These are phyloP conservation scores for Cryptus viduatorius DNA, from an alignment of 2,888 invertebrate species.

Conservation along the genomic window DNA sequence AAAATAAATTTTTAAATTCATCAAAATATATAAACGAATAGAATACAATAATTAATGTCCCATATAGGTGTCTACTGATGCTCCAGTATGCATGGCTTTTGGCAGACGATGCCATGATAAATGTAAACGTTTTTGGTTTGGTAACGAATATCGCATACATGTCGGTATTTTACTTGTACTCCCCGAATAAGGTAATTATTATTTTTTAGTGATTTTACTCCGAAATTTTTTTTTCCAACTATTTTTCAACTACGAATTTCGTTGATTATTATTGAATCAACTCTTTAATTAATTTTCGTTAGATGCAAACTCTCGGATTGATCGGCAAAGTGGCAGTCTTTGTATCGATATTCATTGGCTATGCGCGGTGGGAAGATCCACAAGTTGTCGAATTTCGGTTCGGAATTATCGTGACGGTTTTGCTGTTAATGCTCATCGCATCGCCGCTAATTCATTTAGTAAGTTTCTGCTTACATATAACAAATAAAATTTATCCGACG, in stretches of 20 bases:
- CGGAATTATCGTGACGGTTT: constrained; percentile 89
- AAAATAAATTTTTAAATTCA: no score
- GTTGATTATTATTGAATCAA: constrained; percentile 41
- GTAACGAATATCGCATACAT: constrained; percentile 90
- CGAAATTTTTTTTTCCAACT: neutral
- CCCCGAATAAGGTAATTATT: constrained; percentile 84
- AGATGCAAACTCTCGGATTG: constrained; percentile 74
- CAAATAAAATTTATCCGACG: neutral
- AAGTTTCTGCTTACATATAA: constrained; percentile 79
- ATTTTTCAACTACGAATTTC: neutral
- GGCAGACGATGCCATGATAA: constrained; percentile 91
- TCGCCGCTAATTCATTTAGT: constrained; percentile 90
- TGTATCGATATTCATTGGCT: constrained; percentile 87
- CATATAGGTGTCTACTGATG: constrained; percentile 90
- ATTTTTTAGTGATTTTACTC: constrained; percentile 16
- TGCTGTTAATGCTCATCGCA: constrained; percentile 89
- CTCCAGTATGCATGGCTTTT: constrained; percentile 91
- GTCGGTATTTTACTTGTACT: constrained; percentile 89
- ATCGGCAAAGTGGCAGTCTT: constrained; percentile 87
- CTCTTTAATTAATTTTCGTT: constrained; percentile 55
- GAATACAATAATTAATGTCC: constrained; percentile 33
- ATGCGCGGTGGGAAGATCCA: constrained; percentile 89
- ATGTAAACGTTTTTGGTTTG: constrained; percentile 91
- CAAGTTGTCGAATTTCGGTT: constrained; percentile 89
- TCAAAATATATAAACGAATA: neutral